A percentile compares a stretch with the other conserved stretches of the same genome.
These are phyloP conservation scores for Argynnis bischoffii DNA, from an alignment of 2,888 invertebrate genomes.

Conservation along the genomic window DNA sequence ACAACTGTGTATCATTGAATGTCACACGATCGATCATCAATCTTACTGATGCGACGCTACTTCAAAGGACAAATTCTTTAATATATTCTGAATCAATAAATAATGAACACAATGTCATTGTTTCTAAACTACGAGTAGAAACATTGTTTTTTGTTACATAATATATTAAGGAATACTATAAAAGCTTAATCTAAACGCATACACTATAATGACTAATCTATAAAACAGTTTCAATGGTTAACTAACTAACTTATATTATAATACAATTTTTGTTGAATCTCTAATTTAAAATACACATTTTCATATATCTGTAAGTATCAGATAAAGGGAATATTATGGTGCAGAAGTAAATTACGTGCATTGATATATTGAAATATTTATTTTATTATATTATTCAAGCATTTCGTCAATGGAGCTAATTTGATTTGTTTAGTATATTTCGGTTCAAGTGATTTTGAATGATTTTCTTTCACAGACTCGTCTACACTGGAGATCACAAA, in stretches of 20 bases:
- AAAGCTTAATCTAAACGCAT: constrained; percentile 36
- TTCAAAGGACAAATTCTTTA: constrained; percentile 47
- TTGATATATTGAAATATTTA: constrained; percentile 11
- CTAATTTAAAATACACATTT: constrained; percentile 32
- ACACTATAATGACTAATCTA: constrained; percentile 38
- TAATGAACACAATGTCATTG: constrained; percentile 61
- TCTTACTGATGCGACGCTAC: constrained; percentile 44
- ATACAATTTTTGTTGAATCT: constrained; percentile 40
- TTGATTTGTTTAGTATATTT: constrained; percentile 6
- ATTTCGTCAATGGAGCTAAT: constrained; percentile 13
- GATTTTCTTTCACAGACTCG: constrained; percentile 48
- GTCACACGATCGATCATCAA: constrained; percentile 25
- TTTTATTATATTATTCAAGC: background rate
- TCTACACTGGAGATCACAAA: constrained; percentile 74
- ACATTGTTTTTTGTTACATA: constrained; percentile 50
- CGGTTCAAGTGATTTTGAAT: background rate
- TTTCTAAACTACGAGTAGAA: constrained; percentile 53
- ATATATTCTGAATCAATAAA: constrained; percentile 62
- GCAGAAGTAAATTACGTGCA: constrained; percentile 26
- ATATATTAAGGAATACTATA: constrained; percentile 66
- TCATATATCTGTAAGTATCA: constrained; percentile 30
- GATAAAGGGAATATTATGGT: constrained; percentile 25
- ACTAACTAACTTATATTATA: constrained; percentile 36
- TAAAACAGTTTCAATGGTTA: constrained; percentile 39
- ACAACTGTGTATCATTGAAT: constrained; percentile 13